phyloP scores from a whole-genome alignment of 2,888 invertebrate species.

The Cryptus armator region DNA sequence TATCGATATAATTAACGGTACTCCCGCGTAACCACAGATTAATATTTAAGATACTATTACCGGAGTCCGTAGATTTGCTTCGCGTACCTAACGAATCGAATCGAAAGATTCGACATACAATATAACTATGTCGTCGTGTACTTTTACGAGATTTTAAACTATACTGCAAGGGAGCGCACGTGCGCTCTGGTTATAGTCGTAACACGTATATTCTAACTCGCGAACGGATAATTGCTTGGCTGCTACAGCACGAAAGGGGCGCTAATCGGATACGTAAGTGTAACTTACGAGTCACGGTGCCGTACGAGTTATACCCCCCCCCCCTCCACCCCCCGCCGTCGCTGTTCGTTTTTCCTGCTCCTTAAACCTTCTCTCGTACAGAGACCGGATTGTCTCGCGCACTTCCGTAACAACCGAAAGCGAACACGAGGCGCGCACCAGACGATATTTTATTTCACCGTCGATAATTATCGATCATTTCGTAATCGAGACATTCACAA shows the following conservation, averaged over 20 bases:
- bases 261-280: conserved; percentile 67
- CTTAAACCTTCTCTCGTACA: conserved; percentile 25
- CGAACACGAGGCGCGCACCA: conserved; percentile 18
- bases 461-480: conserved; percentile 56
- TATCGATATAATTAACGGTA: conserved; percentile 46
- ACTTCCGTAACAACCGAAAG: conserved; percentile 35
- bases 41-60: conserved; percentile 46
- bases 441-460: conserved; percentile 27
- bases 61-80: background rate
- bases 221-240: conserved; percentile 57
- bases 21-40: conserved; percentile 2
- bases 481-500: conserved; percentile 30
- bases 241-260: conserved; percentile 27
- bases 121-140: background rate
- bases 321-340: no score
- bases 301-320: conserved; percentile 21
- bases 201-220: background rate
- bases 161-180: conserved; percentile 28
- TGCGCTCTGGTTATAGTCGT: conserved; percentile 11
- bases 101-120: conserved; percentile 9
- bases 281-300: conserved; percentile 62
- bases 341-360: conserved; percentile 1
- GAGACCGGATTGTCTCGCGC: background rate
- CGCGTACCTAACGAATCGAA: conserved; percentile 6
- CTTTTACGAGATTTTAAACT: conserved; percentile 41